Evolutionary conservation across 2,797 vertebrate genomes (phyloP), one percentile per base, ranked within the genome.

Genomic region (Aythya fuligula): DNA sequence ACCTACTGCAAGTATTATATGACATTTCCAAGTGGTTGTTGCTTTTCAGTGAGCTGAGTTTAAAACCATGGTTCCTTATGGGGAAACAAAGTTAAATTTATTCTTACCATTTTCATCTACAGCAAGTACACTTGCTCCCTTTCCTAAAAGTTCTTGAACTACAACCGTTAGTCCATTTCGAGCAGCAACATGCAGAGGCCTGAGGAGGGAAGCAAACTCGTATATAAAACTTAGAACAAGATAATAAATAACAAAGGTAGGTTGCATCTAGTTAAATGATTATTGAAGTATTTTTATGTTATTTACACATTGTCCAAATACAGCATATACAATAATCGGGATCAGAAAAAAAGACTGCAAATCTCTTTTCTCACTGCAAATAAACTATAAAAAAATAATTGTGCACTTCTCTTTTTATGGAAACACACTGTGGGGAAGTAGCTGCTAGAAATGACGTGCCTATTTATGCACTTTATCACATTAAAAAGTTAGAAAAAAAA

Each of bases 171-270:
- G 98, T 96, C 99, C 99, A 65, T 99, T 99, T 97, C 99, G 98
- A 97, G 99, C 99, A 98, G 99, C 99, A 96, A 99, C 99, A 81
- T 99, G 99, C 96, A 99, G 98, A 96, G 99, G 99, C 97, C 99
- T 99, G 97, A 71, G 92, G 77, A 90, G 30, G 90, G 51, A 97
- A 94, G 54, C 65, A 94, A 90, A 96, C 74, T 76, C 43, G 32
- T 81, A 64, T 36, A 69, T 88, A 90, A 94, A 88, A 75, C 54
- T 86, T 34, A 82, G 54, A 93, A 94, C 36, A 86, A 88, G 34
- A 51, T 34, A 57, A 2, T 16, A 57, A 57, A 11, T 39, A 87
- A 72, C n/a, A 88, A 1, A 89, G 45, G 53, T 43, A 91, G 17
- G 47, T 85, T 75, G 30, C 67, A 88, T 30, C 41, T 60, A 77